phyloP scores from a whole-genome alignment of 2,888 invertebrate species.

The Drosophila sordidula region DNA sequence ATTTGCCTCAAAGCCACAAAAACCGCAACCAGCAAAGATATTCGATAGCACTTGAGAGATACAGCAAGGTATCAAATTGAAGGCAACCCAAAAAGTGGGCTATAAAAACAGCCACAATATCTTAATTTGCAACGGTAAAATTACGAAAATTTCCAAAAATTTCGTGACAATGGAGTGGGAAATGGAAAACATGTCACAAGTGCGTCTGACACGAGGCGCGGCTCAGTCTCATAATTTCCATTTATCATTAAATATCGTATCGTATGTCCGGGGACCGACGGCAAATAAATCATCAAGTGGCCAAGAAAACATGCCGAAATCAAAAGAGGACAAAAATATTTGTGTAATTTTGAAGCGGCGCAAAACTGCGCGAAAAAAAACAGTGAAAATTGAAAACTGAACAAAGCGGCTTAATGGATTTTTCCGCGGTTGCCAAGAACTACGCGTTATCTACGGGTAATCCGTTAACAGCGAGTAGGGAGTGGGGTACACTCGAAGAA shows the following conservation, averaged over 20 bases:
- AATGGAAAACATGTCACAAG: slow-evolving; percentile 42
- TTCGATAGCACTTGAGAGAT: slow-evolving; percentile 41
- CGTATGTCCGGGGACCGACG: slow-evolving; percentile 42
- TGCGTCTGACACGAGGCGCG: slow-evolving; percentile 45
- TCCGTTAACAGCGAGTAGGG: background rate
- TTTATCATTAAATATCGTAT: slow-evolving; percentile 44
- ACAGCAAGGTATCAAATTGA: slow-evolving; percentile 11
- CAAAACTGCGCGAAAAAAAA: slow-evolving; percentile 4
- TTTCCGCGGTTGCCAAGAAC: background rate
- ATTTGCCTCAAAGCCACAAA: slow-evolving; percentile 26
- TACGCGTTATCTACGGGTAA: slow-evolving; percentile 21
- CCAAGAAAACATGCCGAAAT: slow-evolving; percentile 6
- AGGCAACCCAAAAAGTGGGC: slow-evolving; percentile 20
- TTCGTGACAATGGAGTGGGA: background rate
- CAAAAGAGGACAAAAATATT: slow-evolving; percentile 24
- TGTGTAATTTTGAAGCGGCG: slow-evolving; percentile 41
- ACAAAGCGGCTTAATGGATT: slow-evolving; percentile 28
- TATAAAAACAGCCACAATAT: slow-evolving; percentile 20
- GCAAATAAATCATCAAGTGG: slow-evolving; percentile 50
- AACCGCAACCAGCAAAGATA: slow-evolving; percentile 22
- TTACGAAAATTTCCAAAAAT: slow-evolving; percentile 20
- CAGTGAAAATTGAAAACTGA: slow-evolving; percentile 15
- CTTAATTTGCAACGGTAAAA: slow-evolving; percentile 52
- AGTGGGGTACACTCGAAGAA: background rate
- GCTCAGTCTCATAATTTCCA: slow-evolving; percentile 38